These are phyloP conservation scores for Glaucomys volans DNA, from an alignment of 2,113 vertebrate genomes.

Conservation along the genomic window DNA sequence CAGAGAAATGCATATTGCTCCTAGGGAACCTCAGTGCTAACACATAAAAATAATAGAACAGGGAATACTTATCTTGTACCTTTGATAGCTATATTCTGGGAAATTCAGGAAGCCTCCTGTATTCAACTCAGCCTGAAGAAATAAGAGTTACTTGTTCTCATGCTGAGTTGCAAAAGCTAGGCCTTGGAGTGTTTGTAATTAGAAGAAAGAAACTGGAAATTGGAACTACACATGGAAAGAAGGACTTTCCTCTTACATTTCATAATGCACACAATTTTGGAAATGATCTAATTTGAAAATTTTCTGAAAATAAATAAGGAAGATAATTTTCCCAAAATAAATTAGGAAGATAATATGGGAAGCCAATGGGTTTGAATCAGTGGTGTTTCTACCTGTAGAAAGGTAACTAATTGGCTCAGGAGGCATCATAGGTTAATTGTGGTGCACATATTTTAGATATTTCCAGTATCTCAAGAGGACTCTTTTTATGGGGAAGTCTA, in stretches of 20 bases:
- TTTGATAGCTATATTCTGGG: constrained; percentile 20
- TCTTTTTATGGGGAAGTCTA: not conserved
- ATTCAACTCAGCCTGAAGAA: constrained; percentile 62
- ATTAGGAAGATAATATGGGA: not conserved
- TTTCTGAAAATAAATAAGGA: constrained; percentile 37
- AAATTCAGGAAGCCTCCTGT: constrained; percentile 25
- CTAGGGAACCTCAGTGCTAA: not conserved
- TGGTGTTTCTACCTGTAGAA: not conserved
- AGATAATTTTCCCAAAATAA: constrained; percentile 56
- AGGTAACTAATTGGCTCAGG: not conserved
- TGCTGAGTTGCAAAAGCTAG: constrained; percentile 46
- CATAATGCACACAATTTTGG: not conserved
- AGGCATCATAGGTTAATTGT: not conserved
- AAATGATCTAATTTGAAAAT: not conserved
- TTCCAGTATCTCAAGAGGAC: not conserved
- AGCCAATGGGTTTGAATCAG: constrained; percentile 41
- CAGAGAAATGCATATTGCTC: not conserved
- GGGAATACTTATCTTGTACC: constrained; percentile 43
- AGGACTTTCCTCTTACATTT: constrained; percentile 43
- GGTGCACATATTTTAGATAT: not conserved
- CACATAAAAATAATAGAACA: not conserved
- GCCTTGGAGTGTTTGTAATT: constrained; percentile 62
- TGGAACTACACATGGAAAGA: constrained; percentile 43
- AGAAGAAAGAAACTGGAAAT: constrained; percentile 69
- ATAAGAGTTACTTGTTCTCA: constrained; percentile 53